Base-by-base conservation (phyloP, 2,113 vertebrate species). In the Serilophus lunatus region DNA sequence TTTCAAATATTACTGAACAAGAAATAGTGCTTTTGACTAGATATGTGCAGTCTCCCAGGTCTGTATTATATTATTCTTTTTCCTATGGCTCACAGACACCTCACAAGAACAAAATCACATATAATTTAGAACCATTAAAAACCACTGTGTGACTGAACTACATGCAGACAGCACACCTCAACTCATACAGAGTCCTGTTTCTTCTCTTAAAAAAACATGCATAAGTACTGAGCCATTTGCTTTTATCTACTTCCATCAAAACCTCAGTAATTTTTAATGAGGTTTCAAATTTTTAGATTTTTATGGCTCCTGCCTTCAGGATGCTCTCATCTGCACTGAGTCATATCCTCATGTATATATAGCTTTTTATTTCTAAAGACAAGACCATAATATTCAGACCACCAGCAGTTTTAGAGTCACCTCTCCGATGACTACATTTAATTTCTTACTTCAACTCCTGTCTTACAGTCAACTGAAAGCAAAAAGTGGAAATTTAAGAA, bases 201-300 rank as follows among this genome's bases (percentile, higher is more conserved):
- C 47, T 53, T 8, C 75, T 86, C 64, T 70, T 51, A 71, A 91
- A 86, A 84, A 17, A 35, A 36, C 29, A 82, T 0, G 1, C 4
- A 1, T 20, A 71, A 65, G 11, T 42, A 84, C 4, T 50, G 35
- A 87, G 75, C 57, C 82, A 63, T 71, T 66, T 40, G 12, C 68
- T 94, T 85, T 66, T 42, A 90, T 71, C 82, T 92, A 18, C 56
- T 88, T 81, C 72, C 79, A 88, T 69, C 88, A 88, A 92, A 94
- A 88, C n/a, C 79, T 93, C 82, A 75, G 68, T 76, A 65, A 88
- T 75, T 88, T 93, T 93, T 83, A 81, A 86, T 57, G 65, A 88
- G 44, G 44, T 50, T 89, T 93, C 82, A 49, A 44, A 68, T 83
- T 70, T 88, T 93, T n/a, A 24, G 13, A 93, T 56, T 88, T 83